A percentile compares a stretch with the other conserved stretches of the same genome.
phyloP scores from a whole-genome alignment of 2,797 vertebrate species.

The Limnodromus scolopaceus region DNA sequence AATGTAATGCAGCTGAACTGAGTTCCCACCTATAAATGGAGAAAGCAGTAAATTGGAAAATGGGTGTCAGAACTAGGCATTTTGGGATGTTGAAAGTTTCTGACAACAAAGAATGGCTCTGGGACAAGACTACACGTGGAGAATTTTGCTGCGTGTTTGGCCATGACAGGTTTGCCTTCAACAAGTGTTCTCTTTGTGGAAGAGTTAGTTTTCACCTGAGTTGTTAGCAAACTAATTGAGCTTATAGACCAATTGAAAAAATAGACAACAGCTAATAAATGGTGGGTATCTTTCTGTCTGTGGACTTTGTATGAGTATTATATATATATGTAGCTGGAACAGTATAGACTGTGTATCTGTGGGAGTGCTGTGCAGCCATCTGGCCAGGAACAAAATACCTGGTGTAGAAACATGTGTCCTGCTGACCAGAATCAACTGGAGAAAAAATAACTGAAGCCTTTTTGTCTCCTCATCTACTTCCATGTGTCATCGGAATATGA shows the following conservation, averaged over 20 bases:
- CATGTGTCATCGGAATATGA: not conserved
- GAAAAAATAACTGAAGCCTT: not conserved
- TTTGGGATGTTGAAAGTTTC: not conserved
- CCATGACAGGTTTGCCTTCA: not conserved
- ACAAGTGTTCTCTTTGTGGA: not conserved
- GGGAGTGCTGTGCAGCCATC: not conserved
- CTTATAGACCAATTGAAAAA: not conserved
- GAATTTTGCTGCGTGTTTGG: not conserved
- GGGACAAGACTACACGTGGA: not conserved
- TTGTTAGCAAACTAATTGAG: not conserved
- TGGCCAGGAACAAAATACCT: not conserved
- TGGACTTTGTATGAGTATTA: not conserved
- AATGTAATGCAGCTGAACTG: not conserved
- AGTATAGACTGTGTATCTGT: not conserved
- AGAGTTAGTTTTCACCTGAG: not conserved
- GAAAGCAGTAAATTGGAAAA: not conserved
- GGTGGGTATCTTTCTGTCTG: not conserved
- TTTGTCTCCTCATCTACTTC: not conserved
- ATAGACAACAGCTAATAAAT: not conserved
- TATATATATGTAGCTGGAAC: not conserved
- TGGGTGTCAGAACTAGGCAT: not conserved
- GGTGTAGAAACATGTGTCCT: not conserved
- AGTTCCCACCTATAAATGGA: not conserved
- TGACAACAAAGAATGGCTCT: not conserved
- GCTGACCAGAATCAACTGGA: not conserved